Evolutionary conservation across 2,797 vertebrate genomes (phyloP).

Genomic region (Oreortyx pictus): DNA sequence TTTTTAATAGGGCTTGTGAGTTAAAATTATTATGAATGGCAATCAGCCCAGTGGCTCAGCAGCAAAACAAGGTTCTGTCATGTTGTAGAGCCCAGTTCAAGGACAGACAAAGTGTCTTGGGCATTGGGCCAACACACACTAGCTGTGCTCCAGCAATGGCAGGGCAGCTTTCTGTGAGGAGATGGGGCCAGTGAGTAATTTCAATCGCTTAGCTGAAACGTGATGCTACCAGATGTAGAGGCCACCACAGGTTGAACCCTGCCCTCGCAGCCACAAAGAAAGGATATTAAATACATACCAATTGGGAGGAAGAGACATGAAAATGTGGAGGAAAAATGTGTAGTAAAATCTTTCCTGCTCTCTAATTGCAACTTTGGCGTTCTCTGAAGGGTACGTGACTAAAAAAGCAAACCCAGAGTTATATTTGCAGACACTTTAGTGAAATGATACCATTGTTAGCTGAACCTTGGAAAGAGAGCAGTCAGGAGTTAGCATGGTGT

Average conservation of each 20-base stretch:
- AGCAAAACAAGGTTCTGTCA: slow-evolving; percentile 62
- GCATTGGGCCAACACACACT: slow-evolving; percentile 28
- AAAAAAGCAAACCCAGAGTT: slow-evolving; percentile 30
- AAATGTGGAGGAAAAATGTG: slow-evolving; percentile 68
- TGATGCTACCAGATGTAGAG: slow-evolving; percentile 53
- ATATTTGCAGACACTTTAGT: slow-evolving; percentile 11
- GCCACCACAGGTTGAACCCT: slow-evolving; percentile 59
- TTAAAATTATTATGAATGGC: slow-evolving; percentile 64
- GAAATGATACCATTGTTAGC: slow-evolving; percentile 3
- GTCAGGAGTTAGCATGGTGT: not conserved
- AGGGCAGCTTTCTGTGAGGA: slow-evolving; percentile 16
- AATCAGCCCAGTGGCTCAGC: slow-evolving; percentile 57
- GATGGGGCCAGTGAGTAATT: slow-evolving; percentile 21
- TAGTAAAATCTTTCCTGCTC: slow-evolving; percentile 71
- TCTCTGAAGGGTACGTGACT: slow-evolving; percentile 68
- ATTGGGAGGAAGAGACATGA: slow-evolving; percentile 57
- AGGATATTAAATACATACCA: slow-evolving; percentile 68
- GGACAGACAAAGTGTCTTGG: slow-evolving; percentile 53
- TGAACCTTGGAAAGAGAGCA: slow-evolving; percentile 20
- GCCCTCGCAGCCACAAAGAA: slow-evolving; percentile 59
- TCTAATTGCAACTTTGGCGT: slow-evolving; percentile 67
- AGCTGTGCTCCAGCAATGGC: not conserved
- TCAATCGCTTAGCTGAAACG: slow-evolving; percentile 37
- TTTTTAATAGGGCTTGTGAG: slow-evolving; percentile 49
- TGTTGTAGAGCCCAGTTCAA: slow-evolving; percentile 59